Conservation (phyloP, 2,797 vertebrate genomes). For the Betta splendens region DNA sequence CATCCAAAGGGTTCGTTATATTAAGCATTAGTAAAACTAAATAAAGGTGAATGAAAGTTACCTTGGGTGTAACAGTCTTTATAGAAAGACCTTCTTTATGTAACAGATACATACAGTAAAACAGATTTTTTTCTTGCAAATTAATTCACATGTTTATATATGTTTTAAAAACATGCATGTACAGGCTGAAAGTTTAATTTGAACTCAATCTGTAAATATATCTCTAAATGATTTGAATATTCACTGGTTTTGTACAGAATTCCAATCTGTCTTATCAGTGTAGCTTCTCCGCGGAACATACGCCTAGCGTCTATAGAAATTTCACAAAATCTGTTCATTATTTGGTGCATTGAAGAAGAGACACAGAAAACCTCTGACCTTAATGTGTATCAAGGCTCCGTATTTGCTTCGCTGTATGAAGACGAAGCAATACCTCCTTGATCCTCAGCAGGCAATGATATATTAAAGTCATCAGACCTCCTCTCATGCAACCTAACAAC, state of each 20-base stretch:
- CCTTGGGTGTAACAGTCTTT: neutral
- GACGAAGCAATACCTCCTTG: slow-evolving; percentile 33
- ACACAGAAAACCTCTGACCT: neutral
- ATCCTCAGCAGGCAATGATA: slow-evolving; percentile 3
- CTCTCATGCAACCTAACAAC: slow-evolving; percentile 2
- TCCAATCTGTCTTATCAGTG: neutral
- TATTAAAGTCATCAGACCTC: neutral
- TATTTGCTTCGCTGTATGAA: slow-evolving; percentile 10
- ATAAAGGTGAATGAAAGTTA: neutral
- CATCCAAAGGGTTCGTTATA: neutral
- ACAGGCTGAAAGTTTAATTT: too few relatives aligned
- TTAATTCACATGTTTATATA: too few relatives aligned
- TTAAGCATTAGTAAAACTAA: neutral
- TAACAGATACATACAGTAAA: too few relatives aligned
- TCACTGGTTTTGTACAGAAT: too few relatives aligned
- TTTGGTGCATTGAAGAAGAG: neutral
- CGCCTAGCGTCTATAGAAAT: slow-evolving; percentile 4
- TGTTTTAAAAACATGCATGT: too few relatives aligned
- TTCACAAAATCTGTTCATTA: neutral
- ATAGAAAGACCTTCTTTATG: too few relatives aligned
- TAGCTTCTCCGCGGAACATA: neutral
- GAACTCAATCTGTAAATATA: neutral
- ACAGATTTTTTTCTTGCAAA: neutral
- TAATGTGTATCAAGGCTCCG: neutral
- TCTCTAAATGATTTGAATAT: slow-evolving; percentile 2